Percentiles rank a stretch among this genome's conserved stretches.
Conservation (phyloP, 2,797 vertebrate species). For the Girardinus metallicus region DNA sequence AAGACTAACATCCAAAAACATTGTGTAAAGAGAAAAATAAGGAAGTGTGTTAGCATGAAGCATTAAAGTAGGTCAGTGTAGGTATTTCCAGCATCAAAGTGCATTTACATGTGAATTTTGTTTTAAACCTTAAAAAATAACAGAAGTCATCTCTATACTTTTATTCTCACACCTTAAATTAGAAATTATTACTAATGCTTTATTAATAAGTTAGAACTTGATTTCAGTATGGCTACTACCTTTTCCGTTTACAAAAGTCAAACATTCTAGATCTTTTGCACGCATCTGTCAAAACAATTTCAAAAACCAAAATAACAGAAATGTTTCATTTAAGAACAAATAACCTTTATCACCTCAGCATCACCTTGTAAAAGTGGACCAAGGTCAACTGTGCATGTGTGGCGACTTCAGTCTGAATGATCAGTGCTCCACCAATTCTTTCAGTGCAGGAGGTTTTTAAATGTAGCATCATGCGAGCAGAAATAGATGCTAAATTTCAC, state of each 20-base stretch:
- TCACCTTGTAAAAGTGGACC: slow-evolving; percentile 50
- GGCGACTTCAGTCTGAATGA: slow-evolving; percentile 40
- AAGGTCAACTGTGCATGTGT: slow-evolving; percentile 42
- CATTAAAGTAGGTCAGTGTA: slow-evolving; percentile 13
- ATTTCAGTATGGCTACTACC: slow-evolving; percentile 58
- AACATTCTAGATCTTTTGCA: slow-evolving; percentile 41
- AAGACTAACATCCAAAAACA: not conserved
- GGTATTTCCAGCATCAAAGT: slow-evolving; percentile 9
- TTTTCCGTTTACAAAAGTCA: slow-evolving; percentile 40
- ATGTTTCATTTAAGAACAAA: slow-evolving; percentile 44
- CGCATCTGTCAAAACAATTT: slow-evolving; percentile 51
- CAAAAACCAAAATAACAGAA: slow-evolving; percentile 30
- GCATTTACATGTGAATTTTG: slow-evolving; percentile 32
- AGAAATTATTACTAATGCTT: slow-evolving; percentile 43
- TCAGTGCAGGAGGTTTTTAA: slow-evolving; percentile 38
- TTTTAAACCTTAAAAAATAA: slow-evolving; percentile 19
- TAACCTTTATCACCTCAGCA: slow-evolving; percentile 26
- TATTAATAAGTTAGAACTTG: slow-evolving; percentile 43
- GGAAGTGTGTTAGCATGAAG: slow-evolving; percentile 5
- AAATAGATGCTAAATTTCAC: slow-evolving; percentile 61
- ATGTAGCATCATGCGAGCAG: slow-evolving; percentile 64
- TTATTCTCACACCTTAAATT: slow-evolving; percentile 35
- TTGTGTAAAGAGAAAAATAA: slow-evolving; percentile 11
- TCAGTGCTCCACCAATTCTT: slow-evolving; percentile 38
- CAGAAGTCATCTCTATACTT: not conserved